Percentiles rank a stretch among this genome's conserved stretches.
These are phyloP conservation scores for Aptenodytes patagonicus DNA, from an alignment of 2,113 vertebrate genomes.

Conservation along the genomic window DNA sequence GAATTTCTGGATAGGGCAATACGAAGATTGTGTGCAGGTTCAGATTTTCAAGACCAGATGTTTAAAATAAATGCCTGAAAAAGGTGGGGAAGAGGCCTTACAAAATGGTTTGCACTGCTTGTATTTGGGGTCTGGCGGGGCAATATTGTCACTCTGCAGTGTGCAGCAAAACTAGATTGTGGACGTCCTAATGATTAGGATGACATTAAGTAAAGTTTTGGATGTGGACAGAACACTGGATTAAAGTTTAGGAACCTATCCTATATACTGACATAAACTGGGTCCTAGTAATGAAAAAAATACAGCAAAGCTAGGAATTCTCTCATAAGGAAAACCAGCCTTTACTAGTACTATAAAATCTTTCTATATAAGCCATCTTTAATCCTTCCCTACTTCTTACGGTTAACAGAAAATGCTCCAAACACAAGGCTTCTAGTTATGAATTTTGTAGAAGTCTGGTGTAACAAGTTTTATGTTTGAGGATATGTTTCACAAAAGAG, in stretches of 20 bases:
- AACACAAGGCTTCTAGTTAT: background rate
- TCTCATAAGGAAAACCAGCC: background rate
- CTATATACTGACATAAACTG: background rate
- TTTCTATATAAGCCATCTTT: background rate
- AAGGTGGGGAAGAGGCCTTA: background rate
- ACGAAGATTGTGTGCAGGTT: background rate
- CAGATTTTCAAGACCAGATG: background rate
- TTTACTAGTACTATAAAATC: background rate
- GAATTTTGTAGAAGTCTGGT: background rate
- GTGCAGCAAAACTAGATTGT: background rate
- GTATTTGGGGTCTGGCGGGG: background rate
- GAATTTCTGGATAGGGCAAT: slow-evolving; percentile 8
- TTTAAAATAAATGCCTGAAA: background rate
- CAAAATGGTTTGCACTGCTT: background rate
- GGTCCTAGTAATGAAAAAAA: background rate
- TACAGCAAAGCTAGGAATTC: background rate
- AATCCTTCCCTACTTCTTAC: background rate
- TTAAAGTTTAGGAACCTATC: background rate
- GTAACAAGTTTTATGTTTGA: background rate
- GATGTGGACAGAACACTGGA: background rate
- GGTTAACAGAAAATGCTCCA: background rate
- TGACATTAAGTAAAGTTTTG: background rate
- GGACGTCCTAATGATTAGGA: background rate
- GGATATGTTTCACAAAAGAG: background rate
- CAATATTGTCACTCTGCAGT: background rate